Conservation (phyloP, 2,113 vertebrate species). For the Hystrix brachyura region DNA sequence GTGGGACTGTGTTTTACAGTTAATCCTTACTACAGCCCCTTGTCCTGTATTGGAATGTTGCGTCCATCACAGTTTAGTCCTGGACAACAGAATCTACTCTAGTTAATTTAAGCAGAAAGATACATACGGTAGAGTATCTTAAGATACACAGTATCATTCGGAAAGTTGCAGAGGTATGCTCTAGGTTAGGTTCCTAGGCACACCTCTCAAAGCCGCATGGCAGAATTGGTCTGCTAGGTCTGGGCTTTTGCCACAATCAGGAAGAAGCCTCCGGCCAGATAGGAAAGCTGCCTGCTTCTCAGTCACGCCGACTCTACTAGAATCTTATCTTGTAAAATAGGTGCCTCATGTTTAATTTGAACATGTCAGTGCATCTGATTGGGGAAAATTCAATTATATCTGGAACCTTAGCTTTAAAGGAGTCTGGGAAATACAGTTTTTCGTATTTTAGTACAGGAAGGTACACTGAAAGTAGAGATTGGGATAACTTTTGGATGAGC, state of each 20-base stretch:
- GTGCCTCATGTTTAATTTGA: not conserved
- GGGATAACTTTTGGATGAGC: not conserved
- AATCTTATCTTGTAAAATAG: not conserved
- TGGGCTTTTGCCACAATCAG: not conserved
- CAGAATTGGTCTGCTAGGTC: not conserved
- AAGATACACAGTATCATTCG: not conserved
- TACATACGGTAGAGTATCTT: not conserved
- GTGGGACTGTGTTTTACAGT: not conserved
- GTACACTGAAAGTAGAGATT: not conserved
- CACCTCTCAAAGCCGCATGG: not conserved
- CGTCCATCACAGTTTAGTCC: not conserved
- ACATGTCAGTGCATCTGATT: not conserved
- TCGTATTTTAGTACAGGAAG: not conserved
- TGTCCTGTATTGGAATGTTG: not conserved
- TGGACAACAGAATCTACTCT: not conserved
- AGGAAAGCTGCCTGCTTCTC: not conserved
- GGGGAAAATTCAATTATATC: not conserved
- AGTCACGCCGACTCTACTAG: not conserved
- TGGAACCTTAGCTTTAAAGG: not conserved
- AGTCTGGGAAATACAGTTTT: not conserved
- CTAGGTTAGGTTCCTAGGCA: not conserved
- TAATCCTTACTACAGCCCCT: not conserved
- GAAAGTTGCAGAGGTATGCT: not conserved
- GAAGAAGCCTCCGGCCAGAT: not conserved
- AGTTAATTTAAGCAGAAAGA: not conserved